Percentiles rank a stretch among this genome's conserved stretches.
phyloP scores from a whole-genome alignment of 1,140 invertebrate genomes.

The Portunus trituberculatus region DNA sequence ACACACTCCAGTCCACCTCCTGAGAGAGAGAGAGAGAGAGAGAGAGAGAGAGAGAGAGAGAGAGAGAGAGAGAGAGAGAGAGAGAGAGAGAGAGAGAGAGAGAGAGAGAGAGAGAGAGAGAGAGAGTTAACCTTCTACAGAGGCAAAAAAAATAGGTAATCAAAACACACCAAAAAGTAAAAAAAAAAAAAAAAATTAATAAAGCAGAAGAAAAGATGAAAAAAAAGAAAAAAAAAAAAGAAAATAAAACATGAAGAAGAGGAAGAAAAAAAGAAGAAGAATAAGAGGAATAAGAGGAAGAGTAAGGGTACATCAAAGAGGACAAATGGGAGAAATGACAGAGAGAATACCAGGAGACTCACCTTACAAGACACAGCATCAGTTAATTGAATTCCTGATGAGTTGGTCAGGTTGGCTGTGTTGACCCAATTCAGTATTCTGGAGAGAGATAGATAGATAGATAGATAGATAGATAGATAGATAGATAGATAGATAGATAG shows the following conservation, averaged over 20 bases:
- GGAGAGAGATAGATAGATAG: not conserved
- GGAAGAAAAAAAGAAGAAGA: too few species aligned
- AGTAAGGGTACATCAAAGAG: not conserved
- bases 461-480: not conserved
- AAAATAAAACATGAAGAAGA: too few species aligned
- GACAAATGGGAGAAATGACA: not conserved
- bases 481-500: not conserved
- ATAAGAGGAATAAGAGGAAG: not conserved
- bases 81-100: not conserved
- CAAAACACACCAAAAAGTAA: too few species aligned
- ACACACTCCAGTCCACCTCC: conserved; percentile 20
- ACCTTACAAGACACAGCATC: not conserved
- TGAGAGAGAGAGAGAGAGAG: not conserved
- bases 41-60: not conserved
- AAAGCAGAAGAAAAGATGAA: too few species aligned
- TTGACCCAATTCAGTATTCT: conserved; percentile 45
- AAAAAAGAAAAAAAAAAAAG: too few species aligned
- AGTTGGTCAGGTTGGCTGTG: not conserved
- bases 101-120: not conserved
- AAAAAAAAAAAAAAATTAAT: not conserved
- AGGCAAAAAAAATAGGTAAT: too few species aligned
- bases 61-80: not conserved
- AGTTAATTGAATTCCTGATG: not conserved
- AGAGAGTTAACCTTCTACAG: not conserved
- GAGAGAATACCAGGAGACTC: not conserved